Conservation (phyloP, 2,888 invertebrate species). For the Xestia c-nigrum region DNA sequence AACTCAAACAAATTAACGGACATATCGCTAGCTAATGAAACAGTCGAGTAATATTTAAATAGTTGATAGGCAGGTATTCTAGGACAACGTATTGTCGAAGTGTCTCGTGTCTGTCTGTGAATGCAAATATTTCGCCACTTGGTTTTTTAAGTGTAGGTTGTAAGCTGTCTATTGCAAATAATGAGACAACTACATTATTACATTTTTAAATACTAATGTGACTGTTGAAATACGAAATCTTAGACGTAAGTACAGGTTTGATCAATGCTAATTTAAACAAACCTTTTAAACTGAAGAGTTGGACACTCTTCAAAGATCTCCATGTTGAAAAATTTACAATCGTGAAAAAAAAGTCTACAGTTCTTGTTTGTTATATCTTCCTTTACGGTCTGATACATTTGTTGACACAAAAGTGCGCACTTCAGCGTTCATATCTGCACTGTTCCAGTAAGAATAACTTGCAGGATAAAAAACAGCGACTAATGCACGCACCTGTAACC, state of each 20-base stretch:
- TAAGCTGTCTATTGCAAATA: conserved; percentile 53
- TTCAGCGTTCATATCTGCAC: background rate
- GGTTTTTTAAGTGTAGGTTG: conserved; percentile 52
- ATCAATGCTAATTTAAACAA: conserved; percentile 6
- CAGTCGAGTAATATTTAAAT: conserved; percentile 48
- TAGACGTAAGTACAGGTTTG: background rate
- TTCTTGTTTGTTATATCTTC: background rate
- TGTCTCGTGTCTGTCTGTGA: conserved; percentile 21
- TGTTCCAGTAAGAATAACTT: background rate
- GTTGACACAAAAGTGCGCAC: background rate
- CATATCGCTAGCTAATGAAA: conserved; percentile 86
- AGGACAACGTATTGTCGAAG: conserved; percentile 51
- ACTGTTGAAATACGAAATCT: conserved; percentile 6
- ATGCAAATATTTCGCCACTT: conserved; percentile 54
- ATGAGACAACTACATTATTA: conserved; percentile 1
- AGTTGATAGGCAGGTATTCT: conserved; percentile 25
- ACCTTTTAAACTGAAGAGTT: background rate
- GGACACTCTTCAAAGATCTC: background rate
- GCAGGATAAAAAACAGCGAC: conserved; percentile 4
- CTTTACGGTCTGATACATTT: background rate
- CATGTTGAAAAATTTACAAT: background rate
- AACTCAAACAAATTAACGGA: conserved; percentile 88
- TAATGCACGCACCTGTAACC: conserved; percentile 11
- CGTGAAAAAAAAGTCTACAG: background rate
- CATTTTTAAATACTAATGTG: background rate